Percentiles rank a stretch among this genome's conserved stretches.
Evolutionary conservation across 2,888 invertebrate species (phyloP).

Genomic region (Drosophila multiciliata): DNA sequence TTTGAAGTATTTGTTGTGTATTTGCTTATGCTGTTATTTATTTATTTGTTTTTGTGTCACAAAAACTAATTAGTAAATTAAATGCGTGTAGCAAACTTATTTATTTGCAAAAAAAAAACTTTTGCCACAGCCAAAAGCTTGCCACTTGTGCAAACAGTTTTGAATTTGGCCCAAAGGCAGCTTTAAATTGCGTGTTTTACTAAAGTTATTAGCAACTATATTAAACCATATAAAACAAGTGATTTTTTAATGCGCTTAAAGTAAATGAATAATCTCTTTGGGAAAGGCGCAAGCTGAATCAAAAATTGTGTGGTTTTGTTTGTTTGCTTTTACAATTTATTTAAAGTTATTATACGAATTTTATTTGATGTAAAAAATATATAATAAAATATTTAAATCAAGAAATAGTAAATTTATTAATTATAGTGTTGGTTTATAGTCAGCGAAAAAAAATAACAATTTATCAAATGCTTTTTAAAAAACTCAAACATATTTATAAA

Average conservation of each 20-base stretch:
- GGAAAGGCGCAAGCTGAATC: not conserved
- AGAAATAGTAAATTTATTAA: not conserved
- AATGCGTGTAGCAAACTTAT: slow-evolving; percentile 28
- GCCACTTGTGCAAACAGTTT: slow-evolving; percentile 10
- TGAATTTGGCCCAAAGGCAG: not conserved
- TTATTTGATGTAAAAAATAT: not conserved
- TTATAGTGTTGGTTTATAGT: not conserved
- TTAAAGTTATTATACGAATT: not conserved
- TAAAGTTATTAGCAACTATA: not conserved
- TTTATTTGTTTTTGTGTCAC: slow-evolving; percentile 30
- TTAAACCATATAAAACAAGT: not conserved
- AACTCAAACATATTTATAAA: not conserved
- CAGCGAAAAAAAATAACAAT: not conserved
- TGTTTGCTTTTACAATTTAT: not conserved
- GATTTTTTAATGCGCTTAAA: not conserved
- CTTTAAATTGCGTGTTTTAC: not conserved
- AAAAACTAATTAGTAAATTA: slow-evolving; percentile 56
- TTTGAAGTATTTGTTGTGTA: slow-evolving; percentile 18
- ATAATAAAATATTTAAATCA: not conserved
- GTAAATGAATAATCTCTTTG: not conserved
- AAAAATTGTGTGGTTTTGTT: not conserved
- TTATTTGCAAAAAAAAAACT: slow-evolving; percentile 8
- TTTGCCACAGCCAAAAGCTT: not conserved
- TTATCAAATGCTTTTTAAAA: not conserved
- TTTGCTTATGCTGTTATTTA: slow-evolving; percentile 35